A percentile compares a stretch with the other conserved stretches of the same genome.
Evolutionary conservation across 2,113 vertebrate genomes (phyloP).

Genomic region (Platycercus adscitus): DNA sequence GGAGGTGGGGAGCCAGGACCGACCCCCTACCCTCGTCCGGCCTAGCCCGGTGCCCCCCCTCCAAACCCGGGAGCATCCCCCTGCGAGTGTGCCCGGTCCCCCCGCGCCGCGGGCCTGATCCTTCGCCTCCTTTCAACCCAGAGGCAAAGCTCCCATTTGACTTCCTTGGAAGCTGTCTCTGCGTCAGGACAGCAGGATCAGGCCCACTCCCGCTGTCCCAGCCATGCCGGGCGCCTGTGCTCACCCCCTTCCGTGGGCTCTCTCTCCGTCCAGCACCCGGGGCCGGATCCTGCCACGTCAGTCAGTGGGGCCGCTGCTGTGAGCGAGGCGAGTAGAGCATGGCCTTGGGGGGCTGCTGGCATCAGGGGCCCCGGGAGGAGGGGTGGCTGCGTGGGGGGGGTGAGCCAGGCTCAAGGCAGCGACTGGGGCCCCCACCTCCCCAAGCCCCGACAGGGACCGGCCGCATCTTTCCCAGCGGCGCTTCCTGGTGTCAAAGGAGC

Average conservation of each 20-base stretch:
- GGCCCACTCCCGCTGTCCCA: slow-evolving; percentile 53
- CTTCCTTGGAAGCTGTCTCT: slow-evolving; percentile 65
- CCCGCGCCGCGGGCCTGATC: slow-evolving; percentile 38
- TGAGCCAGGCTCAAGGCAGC: neutral
- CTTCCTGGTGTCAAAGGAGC: neutral
- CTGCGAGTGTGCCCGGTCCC: neutral
- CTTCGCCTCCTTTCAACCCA: slow-evolving; percentile 61
- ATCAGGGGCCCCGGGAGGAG: neutral
- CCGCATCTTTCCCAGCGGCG: neutral
- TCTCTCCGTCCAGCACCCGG: slow-evolving; percentile 62
- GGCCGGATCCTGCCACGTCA: slow-evolving; percentile 62
- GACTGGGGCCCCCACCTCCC: neutral
- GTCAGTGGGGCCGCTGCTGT: slow-evolving; percentile 65
- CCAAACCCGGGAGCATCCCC: neutral
- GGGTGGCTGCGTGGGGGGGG: neutral
- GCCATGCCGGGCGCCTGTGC: slow-evolving; percentile 33
- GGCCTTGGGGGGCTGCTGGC: slow-evolving; percentile 32
- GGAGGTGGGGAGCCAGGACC: neutral
- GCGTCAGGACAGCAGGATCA: slow-evolving; percentile 58
- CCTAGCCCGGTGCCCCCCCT: neutral
- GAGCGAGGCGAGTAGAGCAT: slow-evolving; percentile 67
- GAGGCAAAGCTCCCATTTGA: slow-evolving; percentile 65
- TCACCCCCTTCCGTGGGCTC: slow-evolving; percentile 56
- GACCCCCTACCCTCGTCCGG: too few species aligned
- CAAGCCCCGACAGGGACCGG: neutral